These are phyloP conservation scores for Ivindomyrus marchei DNA, from an alignment of 2,113 vertebrate species.

Conservation along the genomic window DNA sequence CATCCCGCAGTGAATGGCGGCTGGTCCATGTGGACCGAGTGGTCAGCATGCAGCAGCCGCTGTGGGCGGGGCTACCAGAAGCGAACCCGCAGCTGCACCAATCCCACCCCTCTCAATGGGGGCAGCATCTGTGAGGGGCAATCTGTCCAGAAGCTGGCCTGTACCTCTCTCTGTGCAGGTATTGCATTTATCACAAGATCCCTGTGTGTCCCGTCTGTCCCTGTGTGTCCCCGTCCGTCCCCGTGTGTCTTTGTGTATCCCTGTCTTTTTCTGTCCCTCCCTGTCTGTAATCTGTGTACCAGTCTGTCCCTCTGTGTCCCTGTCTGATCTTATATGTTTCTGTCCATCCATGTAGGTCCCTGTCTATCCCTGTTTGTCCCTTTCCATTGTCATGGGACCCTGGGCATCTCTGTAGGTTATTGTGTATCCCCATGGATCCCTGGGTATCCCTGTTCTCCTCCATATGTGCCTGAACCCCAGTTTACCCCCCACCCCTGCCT, in stretches of 20 bases:
- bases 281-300: background rate
- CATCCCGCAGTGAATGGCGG: slow-evolving; percentile 68
- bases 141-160: slow-evolving; percentile 77
- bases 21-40: slow-evolving; percentile 85
- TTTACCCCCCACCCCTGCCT: background rate
- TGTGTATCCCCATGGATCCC: background rate
- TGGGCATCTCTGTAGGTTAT: background rate
- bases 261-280: background rate
- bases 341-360: too few species aligned
- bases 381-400: background rate
- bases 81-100: slow-evolving; percentile 78
- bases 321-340: background rate
- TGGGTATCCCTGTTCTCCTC: background rate
- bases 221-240: background rate
- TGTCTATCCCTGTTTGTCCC: background rate
- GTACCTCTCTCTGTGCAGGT: slow-evolving; percentile 81
- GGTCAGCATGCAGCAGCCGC: slow-evolving; percentile 77
- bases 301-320: background rate
- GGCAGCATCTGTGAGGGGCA: slow-evolving; percentile 82
- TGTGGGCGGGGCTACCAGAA: slow-evolving; percentile 80
- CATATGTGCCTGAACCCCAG: background rate
- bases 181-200: slow-evolving; percentile 16
- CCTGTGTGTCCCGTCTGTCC: background rate
- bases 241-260: background rate
- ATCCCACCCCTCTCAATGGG: slow-evolving; percentile 77